A percentile compares a stretch with the other conserved stretches of the same genome.
phyloP scores from a whole-genome alignment of 2,888 invertebrate species.

The Archips xylosteana region DNA sequence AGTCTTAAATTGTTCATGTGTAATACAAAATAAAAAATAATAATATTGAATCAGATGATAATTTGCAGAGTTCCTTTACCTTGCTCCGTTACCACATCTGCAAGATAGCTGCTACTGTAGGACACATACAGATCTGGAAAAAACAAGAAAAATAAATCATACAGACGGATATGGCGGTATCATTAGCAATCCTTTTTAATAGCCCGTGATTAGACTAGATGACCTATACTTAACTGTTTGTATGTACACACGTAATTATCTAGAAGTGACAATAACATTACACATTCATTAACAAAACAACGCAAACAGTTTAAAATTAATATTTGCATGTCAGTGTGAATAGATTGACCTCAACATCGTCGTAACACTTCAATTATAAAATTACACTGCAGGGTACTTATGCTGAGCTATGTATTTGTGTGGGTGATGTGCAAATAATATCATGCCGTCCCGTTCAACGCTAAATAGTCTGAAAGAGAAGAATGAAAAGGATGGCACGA shows the following conservation, averaged over 20 bases:
- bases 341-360: slow-evolving; percentile 23
- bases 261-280: slow-evolving; percentile 54
- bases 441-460: too few species aligned
- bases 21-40: neutral
- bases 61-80: too few species aligned
- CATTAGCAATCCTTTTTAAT: neutral
- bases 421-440: neutral
- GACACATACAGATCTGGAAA: too few species aligned
- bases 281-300: slow-evolving; percentile 17
- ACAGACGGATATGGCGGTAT: neutral
- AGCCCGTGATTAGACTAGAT: neutral
- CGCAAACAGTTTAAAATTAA: slow-evolving; percentile 14
- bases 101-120: too few species aligned
- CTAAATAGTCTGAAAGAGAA: too few species aligned
- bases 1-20: neutral
- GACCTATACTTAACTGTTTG: neutral
- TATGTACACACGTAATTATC: slow-evolving; percentile 30
- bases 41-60: too few species aligned
- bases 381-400: neutral
- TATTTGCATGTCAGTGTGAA: slow-evolving; percentile 31
- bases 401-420: neutral
- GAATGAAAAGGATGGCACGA: too few species aligned
- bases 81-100: too few species aligned
- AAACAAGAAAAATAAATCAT: too few species aligned
- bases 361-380: slow-evolving; percentile 33